Evolutionary conservation across 1,140 invertebrate species (phyloP).

Genomic region (Kradibia gibbosae): DNA sequence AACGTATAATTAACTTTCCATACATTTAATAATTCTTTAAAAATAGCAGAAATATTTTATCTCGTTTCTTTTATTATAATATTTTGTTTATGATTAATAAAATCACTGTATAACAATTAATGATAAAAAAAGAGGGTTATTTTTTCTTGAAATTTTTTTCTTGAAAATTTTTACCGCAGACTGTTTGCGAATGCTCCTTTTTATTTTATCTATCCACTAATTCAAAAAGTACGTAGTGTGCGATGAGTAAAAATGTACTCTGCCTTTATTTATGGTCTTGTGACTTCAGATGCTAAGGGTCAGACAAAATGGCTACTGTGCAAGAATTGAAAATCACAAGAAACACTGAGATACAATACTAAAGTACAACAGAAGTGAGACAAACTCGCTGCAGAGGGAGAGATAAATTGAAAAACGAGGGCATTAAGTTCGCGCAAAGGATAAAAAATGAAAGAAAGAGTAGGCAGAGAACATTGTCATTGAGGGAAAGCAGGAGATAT

Average conservation of each 20-base stretch:
- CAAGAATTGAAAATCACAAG: constrained; percentile 16
- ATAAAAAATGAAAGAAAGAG: constrained; percentile 36
- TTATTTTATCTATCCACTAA: neutral
- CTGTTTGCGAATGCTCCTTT: too few relatives aligned
- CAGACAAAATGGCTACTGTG: neutral
- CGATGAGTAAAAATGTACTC: neutral
- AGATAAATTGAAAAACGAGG: constrained; percentile 28
- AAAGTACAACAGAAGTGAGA: neutral
- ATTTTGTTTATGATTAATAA: too few relatives aligned
- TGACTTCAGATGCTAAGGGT: too few relatives aligned
- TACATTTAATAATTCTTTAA: neutral
- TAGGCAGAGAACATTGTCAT: neutral
- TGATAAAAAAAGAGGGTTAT: neutral
- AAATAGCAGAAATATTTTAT: too few relatives aligned
- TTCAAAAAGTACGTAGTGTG: neutral
- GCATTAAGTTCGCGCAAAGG: constrained; percentile 21
- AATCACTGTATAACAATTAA: neutral
- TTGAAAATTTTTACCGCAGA: too few relatives aligned
- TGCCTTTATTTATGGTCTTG: constrained; percentile 7
- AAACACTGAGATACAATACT: neutral
- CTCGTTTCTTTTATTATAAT: too few relatives aligned
- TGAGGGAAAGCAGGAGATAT: neutral
- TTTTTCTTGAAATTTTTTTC: too few relatives aligned
- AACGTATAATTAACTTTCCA: neutral
- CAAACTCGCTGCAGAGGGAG: constrained; percentile 6